Evolutionary conservation across 1,140 invertebrate species (phyloP), one percentile per base, ranked within the genome.

Genomic region (Neotoxoptera formosana): DNA sequence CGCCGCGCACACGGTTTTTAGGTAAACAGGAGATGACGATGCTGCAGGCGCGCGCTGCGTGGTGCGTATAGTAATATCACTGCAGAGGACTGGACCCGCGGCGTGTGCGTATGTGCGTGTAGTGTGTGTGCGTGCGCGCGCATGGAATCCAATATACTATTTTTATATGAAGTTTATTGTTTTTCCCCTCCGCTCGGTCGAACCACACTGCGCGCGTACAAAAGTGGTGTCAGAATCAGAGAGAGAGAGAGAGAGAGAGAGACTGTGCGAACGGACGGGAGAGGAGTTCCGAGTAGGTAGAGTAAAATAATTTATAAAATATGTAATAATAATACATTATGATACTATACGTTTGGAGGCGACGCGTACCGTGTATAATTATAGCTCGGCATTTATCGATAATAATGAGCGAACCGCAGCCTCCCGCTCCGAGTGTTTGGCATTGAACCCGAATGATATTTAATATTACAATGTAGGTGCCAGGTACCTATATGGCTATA

Each of bases 141-240:
- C 20, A 36, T 90, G 25, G 51, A 90, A 90, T 67, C 56, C 89
- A 48, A 89, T 89, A 56, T 45, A 90, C 89, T 90, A 90, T 90
- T 90, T 90, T 90, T 90, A 67, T 90, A 90, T 45, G 36, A 45
- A 60, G 56, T 90, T 90, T 89, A 89, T 89, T 89, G 88, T 89
- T 89, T 56, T 67, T 90, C 11, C 25, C 36, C 25, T 36, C 51
- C 21, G 2, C n/a, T 6, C 48, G 60, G 30, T 45, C 41, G 3
- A 45, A 23, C 84, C 83, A n/a, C 36, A 2, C 41, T 41, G 14
- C 81, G 23, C 30, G 45, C 30, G 9, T 7, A 11, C 67, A 14
- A n/a, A 76, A 76, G 8, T 25, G 76, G 8, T 25, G 76, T 34
- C n/a, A 7, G 11, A 34, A 17, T 34, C 2, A 36, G 34, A 81